A percentile compares a stretch with the other conserved stretches of the same genome.
Conservation (phyloP, 1,140 invertebrate species). For the Sweltsa coloradensis region DNA sequence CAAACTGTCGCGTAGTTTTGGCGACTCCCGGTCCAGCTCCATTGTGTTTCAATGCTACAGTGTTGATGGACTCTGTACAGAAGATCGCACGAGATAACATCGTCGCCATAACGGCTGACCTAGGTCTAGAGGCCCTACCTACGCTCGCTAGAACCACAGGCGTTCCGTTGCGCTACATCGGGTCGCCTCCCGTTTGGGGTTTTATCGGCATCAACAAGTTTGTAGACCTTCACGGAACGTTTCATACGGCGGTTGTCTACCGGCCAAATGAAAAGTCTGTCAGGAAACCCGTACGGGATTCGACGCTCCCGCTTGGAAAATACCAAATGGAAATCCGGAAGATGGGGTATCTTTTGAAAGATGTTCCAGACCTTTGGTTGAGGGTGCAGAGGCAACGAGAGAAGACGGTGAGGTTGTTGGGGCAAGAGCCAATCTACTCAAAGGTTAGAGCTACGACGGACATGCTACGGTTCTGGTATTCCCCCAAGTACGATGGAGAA, state of each 20-base stretch:
- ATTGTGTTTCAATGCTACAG: conserved; percentile 6
- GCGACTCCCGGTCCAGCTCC: not conserved
- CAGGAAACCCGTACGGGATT: not conserved
- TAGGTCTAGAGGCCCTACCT: not conserved
- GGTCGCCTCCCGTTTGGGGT: conserved; percentile 1
- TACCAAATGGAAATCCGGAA: not conserved
- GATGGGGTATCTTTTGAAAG: not conserved
- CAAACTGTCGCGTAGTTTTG: conserved; percentile 1
- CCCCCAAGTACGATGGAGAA: not conserved
- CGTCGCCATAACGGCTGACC: conserved; percentile 4
- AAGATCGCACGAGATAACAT: not conserved
- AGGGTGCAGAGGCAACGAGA: not conserved
- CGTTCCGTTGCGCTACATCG: not conserved
- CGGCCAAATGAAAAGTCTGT: not conserved
- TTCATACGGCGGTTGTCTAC: not conserved
- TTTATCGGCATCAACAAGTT: not conserved
- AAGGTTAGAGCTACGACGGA: not conserved
- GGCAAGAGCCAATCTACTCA: not conserved
- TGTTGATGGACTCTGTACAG: not conserved
- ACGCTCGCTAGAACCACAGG: not conserved
- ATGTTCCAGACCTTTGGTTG: not conserved
- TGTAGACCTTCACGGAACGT: not conserved
- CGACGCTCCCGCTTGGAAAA: not conserved
- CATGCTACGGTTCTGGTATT: conserved; percentile 4
- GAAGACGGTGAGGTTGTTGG: not conserved